Evolutionary conservation across 2,888 invertebrate genomes (phyloP).

Genomic region (Harpagoxenus sublaevis): DNA sequence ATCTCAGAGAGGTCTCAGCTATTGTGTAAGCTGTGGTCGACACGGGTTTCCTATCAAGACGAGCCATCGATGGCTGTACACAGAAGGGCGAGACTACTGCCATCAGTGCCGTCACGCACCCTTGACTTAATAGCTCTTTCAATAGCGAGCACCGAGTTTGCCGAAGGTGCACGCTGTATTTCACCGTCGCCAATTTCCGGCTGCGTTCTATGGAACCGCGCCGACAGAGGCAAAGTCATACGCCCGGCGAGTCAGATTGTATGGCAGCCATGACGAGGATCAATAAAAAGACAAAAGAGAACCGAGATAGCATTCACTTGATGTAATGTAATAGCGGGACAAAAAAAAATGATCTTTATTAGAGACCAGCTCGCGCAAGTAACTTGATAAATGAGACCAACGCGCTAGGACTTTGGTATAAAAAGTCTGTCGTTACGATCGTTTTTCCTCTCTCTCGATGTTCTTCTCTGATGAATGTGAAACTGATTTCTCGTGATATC

Average conservation of each 20-base stretch:
- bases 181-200: constrained; percentile 54
- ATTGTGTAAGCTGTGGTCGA: constrained; percentile 13
- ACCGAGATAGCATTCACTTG: constrained; percentile 20
- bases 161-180: constrained; percentile 50
- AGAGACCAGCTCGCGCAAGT: constrained; percentile 7
- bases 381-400: constrained; percentile 39
- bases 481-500: not conserved
- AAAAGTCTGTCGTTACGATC: constrained; percentile 20
- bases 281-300: constrained; percentile 53
- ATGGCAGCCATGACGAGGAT: constrained; percentile 32
- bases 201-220: constrained; percentile 30
- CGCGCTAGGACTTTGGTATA: constrained; percentile 13
- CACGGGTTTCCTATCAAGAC: constrained; percentile 1
- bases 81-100: constrained; percentile 24
- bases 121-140: constrained; percentile 55
- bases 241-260: constrained; percentile 32
- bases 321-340: constrained; percentile 35
- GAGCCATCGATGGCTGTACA: constrained; percentile 2
- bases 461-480: not conserved
- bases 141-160: constrained; percentile 47
- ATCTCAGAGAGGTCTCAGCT: not conserved
- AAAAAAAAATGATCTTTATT: constrained; percentile 35
- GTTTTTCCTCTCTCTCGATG: not conserved
- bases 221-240: constrained; percentile 31
- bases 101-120: constrained; percentile 34